Conservation (phyloP, 53 echinoderm and acorn worm genomes). For the Patiria pectinifera region DNA sequence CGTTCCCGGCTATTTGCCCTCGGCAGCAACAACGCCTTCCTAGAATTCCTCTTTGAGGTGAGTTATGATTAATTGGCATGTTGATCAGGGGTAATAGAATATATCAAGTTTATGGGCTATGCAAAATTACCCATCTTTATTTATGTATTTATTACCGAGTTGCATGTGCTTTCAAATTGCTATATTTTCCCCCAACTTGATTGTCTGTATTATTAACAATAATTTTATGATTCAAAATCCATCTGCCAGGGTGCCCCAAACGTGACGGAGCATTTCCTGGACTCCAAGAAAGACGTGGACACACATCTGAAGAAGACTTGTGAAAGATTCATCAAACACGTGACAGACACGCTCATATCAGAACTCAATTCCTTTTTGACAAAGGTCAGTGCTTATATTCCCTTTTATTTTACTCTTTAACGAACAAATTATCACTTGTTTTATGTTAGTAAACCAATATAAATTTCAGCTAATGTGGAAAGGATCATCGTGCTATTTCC, state of each 20-base stretch:
- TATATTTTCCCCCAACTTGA: no score
- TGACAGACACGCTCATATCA: slow-evolving; percentile 73
- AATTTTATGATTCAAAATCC: neutral
- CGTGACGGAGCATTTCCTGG: slow-evolving; percentile 91
- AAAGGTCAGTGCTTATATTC: slow-evolving; percentile 68
- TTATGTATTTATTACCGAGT: no score
- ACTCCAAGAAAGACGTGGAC: slow-evolving; percentile 98
- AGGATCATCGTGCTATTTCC: no score
- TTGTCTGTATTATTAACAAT: no score
- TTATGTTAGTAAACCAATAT: neutral
- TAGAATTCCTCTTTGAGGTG: slow-evolving; percentile 98
- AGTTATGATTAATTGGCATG: slow-evolving; percentile 10
- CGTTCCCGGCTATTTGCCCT: slow-evolving; percentile 77
- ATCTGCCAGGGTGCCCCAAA: slow-evolving; percentile 87
- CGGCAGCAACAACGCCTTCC: slow-evolving; percentile 91
- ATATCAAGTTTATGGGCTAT: no score
- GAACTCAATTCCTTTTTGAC: slow-evolving; percentile 84
- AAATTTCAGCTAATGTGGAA: neutral
- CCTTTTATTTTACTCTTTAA: neutral
- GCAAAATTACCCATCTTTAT: no score
- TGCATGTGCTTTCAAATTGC: no score
- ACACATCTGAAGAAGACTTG: slow-evolving; percentile 96
- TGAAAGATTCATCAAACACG: slow-evolving; percentile 87
- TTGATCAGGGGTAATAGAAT: no score
- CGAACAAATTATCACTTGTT: neutral